phyloP scores from a whole-genome alignment of 2,113 vertebrate species.

The Pedionomus torquatus region DNA sequence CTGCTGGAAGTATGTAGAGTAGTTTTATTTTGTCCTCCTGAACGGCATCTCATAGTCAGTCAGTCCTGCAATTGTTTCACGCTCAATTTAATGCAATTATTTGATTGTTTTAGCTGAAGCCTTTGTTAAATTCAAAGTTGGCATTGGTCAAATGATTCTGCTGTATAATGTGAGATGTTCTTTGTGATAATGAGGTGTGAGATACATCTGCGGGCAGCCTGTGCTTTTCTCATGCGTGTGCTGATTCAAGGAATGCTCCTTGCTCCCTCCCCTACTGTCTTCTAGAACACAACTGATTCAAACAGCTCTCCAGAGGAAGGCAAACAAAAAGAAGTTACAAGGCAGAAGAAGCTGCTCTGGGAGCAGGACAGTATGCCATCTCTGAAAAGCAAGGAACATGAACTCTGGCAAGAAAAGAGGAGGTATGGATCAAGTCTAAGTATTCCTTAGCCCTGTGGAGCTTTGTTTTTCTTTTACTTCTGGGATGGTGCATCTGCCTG shows the following conservation, averaged over 20 bases:
- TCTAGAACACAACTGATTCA: conserved; percentile 65
- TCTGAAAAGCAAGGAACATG: conserved; percentile 46
- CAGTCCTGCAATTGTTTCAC: neutral
- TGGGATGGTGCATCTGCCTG: neutral
- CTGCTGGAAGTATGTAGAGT: neutral
- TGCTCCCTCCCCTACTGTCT: neutral
- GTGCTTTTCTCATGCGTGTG: neutral
- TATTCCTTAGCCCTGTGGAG: neutral
- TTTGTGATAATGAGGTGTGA: neutral
- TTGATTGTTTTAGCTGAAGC: neutral
- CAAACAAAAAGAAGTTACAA: conserved; percentile 66
- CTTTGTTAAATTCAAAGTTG: neutral
- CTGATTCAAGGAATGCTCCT: neutral
- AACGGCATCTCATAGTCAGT: neutral
- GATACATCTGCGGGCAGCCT: neutral
- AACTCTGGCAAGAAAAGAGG: conserved; percentile 33
- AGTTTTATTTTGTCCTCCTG: neutral
- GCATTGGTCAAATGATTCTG: neutral
- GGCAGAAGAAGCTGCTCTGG: conserved; percentile 67
- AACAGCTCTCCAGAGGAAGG: conserved; percentile 59
- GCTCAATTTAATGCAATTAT: neutral
- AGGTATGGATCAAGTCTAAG: conserved; percentile 50
- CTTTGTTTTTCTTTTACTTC: neutral
- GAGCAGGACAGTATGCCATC: conserved; percentile 9
- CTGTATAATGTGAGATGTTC: neutral